A percentile compares a stretch with the other conserved stretches of the same genome.
phyloP scores from a whole-genome alignment of 2,797 vertebrate genomes.

The Cossypha heuglini region DNA sequence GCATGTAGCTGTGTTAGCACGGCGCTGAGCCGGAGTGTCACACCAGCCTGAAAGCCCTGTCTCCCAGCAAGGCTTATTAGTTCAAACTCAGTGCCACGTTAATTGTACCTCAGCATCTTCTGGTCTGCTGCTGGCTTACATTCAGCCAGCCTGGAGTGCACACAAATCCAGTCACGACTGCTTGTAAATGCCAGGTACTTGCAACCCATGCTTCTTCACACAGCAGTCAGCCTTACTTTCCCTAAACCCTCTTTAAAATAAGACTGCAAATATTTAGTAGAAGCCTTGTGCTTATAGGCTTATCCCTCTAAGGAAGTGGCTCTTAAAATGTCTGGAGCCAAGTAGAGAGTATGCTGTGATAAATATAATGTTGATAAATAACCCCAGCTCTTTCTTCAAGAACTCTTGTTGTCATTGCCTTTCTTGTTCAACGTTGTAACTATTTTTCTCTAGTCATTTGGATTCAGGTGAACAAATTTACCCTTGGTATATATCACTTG shows the following conservation, averaged over 20 bases:
- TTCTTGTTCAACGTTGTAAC: not conserved
- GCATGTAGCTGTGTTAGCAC: conserved; percentile 15
- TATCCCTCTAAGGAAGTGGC: not conserved
- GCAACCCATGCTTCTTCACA: not conserved
- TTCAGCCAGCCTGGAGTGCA: not conserved
- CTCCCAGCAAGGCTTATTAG: conserved; percentile 46
- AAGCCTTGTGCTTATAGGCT: not conserved
- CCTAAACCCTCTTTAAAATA: not conserved
- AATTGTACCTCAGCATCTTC: conserved; percentile 31
- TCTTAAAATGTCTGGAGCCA: not conserved
- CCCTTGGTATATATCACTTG: not conserved
- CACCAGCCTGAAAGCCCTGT: not conserved
- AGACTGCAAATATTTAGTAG: not conserved
- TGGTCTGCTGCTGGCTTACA: not conserved
- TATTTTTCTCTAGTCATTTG: not conserved
- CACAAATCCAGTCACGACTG: not conserved
- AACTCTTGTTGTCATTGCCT: not conserved
- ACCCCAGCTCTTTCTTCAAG: not conserved
- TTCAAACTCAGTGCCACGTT: conserved; percentile 5
- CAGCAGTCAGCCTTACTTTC: not conserved
- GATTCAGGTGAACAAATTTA: not conserved
- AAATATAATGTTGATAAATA: not conserved
- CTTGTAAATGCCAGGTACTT: not conserved
- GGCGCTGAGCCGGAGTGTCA: not conserved
- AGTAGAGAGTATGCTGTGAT: not conserved